Conservation (phyloP, 2,797 vertebrate genomes). For the Tapirus indicus region DNA sequence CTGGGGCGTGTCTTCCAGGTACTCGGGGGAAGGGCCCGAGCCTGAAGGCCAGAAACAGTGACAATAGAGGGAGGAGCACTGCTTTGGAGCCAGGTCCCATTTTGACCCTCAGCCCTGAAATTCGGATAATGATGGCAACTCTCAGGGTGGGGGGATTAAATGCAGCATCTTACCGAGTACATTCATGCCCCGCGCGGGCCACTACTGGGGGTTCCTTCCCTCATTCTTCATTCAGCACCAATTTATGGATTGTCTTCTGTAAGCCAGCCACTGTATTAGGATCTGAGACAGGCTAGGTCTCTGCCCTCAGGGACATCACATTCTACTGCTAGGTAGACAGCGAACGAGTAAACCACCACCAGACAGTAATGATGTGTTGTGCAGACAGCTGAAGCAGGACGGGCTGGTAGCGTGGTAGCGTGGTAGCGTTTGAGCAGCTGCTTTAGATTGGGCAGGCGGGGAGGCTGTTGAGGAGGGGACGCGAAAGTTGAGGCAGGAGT, state of each 20-base stretch:
- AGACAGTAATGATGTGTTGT: rapidly evolving
- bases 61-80: background rate
- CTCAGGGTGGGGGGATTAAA: background rate
- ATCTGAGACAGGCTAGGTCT: background rate
- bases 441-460: background rate
- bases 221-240: background rate
- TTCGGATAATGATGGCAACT: background rate
- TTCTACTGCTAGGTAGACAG: background rate
- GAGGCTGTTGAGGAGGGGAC: background rate
- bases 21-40: background rate
- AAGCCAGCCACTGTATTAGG: background rate
- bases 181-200: rapidly evolving
- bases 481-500: background rate
- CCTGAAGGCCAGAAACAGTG: background rate
- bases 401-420: rapidly evolving
- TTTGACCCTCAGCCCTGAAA: background rate
- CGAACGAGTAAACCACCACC: background rate
- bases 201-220: rapidly evolving
- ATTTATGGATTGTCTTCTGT: background rate
- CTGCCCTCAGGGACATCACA: background rate
- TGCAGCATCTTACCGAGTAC: background rate
- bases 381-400: background rate
- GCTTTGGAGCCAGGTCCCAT: background rate
- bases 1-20: background rate
- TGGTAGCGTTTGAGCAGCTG: background rate